These are phyloP conservation scores for Stenichneumon culpator DNA, from an alignment of 2,888 invertebrate genomes.

Conservation along the genomic window DNA sequence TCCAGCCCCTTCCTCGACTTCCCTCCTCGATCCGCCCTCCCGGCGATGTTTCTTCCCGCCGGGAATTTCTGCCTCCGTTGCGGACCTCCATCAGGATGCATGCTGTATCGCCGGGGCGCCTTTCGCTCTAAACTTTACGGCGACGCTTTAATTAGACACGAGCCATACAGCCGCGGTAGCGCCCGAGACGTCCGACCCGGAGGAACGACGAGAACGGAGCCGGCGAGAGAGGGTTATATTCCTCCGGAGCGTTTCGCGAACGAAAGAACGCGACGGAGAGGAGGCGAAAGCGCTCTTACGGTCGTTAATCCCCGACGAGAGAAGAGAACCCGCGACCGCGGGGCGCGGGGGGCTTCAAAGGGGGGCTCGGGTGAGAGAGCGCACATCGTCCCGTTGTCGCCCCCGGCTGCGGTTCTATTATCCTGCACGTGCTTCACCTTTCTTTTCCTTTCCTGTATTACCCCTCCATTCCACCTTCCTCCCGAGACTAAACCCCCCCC, in stretches of 20 bases:
- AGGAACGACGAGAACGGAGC: slow-evolving; percentile 11
- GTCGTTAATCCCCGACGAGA: slow-evolving; percentile 52
- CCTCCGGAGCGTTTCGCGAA: slow-evolving; percentile 3
- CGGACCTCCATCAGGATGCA: slow-evolving; percentile 40
- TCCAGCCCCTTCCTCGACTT: background rate
- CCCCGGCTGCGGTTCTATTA: slow-evolving; percentile 48
- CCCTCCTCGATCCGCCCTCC: background rate
- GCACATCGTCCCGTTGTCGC: slow-evolving; percentile 50
- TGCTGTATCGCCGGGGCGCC: slow-evolving; percentile 34
- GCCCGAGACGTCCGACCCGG: background rate
- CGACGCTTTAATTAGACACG: slow-evolving; percentile 56
- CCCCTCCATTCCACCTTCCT: slow-evolving; percentile 9
- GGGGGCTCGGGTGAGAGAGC: background rate
- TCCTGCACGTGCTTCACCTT: slow-evolving; percentile 53
- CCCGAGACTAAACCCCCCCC: background rate
- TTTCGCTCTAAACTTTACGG: slow-evolving; percentile 52
- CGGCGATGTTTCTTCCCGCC: slow-evolving; percentile 28
- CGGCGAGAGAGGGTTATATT: slow-evolving; percentile 26
- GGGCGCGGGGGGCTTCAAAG: background rate
- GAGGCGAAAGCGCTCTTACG: slow-evolving; percentile 46
- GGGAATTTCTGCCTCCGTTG: slow-evolving; percentile 30
- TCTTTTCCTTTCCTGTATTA: slow-evolving; percentile 43
- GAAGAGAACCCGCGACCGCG: slow-evolving; percentile 43
- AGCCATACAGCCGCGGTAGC: background rate
- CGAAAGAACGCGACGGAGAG: slow-evolving; percentile 2